These are phyloP conservation scores for Orthosia gracilis DNA, from an alignment of 2,888 invertebrate species.

Conservation along the genomic window DNA sequence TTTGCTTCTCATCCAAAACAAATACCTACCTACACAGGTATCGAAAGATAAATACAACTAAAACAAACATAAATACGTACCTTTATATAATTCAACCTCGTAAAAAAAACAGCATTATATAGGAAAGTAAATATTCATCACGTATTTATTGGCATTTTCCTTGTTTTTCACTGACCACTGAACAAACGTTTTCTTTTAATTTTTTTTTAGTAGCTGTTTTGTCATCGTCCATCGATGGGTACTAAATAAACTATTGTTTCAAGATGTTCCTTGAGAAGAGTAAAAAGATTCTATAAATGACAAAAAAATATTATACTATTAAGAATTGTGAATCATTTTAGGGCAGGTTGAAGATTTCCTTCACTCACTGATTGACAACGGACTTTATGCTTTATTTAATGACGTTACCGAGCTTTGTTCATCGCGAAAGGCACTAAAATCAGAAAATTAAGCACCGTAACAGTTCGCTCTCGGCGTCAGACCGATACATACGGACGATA, in stretches of 20 bases:
- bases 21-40: conserved; percentile 28
- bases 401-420: conserved; percentile 9
- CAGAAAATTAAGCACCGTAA: conserved; percentile 53
- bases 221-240: neutral
- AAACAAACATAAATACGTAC: neutral
- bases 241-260: no score
- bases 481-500: conserved; percentile 73
- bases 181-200: neutral
- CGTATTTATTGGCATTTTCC: neutral
- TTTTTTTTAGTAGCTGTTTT: no score
- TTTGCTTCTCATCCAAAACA: conserved; percentile 38
- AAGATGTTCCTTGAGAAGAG: no score
- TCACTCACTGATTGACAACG: neutral
- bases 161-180: neutral
- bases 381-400: conserved; percentile 15
- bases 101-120: neutral
- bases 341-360: neutral
- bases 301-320: neutral
- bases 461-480: conserved; percentile 41
- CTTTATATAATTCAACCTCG: neutral
- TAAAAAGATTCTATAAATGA: no score
- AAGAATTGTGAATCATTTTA: neutral
- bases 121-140: no score
- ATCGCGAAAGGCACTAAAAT: conserved; percentile 41
- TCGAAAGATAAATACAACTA: conserved; percentile 33